Evolutionary conservation across 2,113 vertebrate species (phyloP).

Genomic region (Pteronura brasiliensis): DNA sequence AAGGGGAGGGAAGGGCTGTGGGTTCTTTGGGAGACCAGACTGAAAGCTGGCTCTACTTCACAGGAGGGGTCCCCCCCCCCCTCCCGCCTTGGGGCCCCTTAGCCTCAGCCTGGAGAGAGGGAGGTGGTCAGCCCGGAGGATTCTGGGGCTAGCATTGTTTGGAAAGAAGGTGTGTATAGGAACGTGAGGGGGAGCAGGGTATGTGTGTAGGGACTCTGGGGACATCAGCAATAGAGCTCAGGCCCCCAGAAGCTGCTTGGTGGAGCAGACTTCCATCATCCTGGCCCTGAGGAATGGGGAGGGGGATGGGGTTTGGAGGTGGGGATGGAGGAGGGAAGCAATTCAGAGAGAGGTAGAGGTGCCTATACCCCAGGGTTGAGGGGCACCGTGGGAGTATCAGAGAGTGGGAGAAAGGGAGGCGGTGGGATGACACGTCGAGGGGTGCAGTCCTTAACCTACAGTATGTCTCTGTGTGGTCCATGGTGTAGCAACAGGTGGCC

Average conservation of each 20-base stretch:
- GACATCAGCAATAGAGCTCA: not conserved
- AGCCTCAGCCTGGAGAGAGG: not conserved
- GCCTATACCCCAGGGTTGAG: not conserved
- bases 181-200: not conserved
- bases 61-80: not conserved
- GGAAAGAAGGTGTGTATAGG: slow-evolving; percentile 48
- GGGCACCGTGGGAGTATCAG: not conserved
- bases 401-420: too few species aligned
- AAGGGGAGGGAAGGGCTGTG: not conserved
- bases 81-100: not conserved
- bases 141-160: slow-evolving; percentile 30
- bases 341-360: not conserved
- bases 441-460: too few species aligned
- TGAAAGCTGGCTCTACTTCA: not conserved
- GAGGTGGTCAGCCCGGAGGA: not conserved
- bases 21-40: not conserved
- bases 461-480: too few species aligned
- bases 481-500: not conserved
- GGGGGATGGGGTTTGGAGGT: too few species aligned
- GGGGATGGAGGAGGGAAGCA: not conserved
- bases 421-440: not conserved
- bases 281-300: not conserved
- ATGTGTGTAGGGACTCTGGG: not conserved
- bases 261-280: not conserved
- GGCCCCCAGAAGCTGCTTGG: not conserved